phyloP scores from a whole-genome alignment of 2,888 invertebrate genomes.

The Nebria salina region DNA sequence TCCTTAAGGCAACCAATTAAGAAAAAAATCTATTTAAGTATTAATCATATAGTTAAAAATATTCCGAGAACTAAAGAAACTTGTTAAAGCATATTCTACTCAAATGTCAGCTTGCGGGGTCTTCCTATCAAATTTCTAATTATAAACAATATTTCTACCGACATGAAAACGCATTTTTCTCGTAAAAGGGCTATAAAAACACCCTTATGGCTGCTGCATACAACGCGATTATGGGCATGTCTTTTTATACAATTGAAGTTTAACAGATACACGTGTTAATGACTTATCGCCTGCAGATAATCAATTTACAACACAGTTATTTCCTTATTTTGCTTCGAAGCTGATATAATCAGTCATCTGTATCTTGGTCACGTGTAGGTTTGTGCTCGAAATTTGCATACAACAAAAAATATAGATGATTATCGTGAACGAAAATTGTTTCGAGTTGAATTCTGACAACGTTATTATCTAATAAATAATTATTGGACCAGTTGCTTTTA shows the following conservation, averaged over 20 bases:
- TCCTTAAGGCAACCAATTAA: neutral
- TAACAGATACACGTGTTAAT: slow-evolving; percentile 45
- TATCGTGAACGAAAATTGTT: slow-evolving; percentile 39
- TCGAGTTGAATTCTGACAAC: slow-evolving; percentile 33
- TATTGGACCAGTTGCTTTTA: slow-evolving; percentile 8
- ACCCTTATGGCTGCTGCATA: neutral
- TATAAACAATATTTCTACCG: neutral
- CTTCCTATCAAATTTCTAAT: neutral
- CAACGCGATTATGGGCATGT: neutral
- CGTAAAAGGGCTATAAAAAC: neutral
- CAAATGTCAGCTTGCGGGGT: slow-evolving; percentile 1
- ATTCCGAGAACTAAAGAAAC: neutral
- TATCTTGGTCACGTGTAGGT: slow-evolving; percentile 36
- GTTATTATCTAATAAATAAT: slow-evolving; percentile 34
- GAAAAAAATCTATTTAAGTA: neutral
- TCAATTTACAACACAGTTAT: slow-evolving; percentile 44
- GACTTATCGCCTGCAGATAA: slow-evolving; percentile 38
- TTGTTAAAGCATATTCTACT: neutral
- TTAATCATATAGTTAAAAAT: slow-evolving; percentile 1
- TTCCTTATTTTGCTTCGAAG: slow-evolving; percentile 33
- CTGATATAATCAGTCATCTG: slow-evolving; percentile 41
- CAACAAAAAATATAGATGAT: slow-evolving; percentile 36
- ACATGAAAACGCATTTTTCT: neutral
- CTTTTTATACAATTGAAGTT: slow-evolving; percentile 37
- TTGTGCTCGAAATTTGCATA: slow-evolving; percentile 29